Evolutionary conservation across 1,140 invertebrate species (phyloP), one percentile per base, ranked within the genome.

Genomic region (Cydia pomonella): DNA sequence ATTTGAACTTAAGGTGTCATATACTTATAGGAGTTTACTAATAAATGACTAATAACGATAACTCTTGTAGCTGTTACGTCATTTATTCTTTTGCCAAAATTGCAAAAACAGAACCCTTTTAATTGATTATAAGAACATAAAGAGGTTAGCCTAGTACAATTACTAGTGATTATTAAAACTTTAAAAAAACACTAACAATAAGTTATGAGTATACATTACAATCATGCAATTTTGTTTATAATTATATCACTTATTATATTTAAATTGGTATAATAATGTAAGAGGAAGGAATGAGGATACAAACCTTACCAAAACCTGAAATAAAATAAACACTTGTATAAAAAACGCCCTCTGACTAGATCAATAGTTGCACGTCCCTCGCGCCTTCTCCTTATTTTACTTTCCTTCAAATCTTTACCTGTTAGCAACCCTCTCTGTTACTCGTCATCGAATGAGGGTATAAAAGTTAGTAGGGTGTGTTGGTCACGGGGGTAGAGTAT

Each of bases 381-480:
- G 9, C 12, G 53, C 53, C 53, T 59, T 33, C 63, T 66, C 25
- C 63, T n/a, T 27, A 29, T 23, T 27, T n/a, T 66, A 33, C 63
- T 66, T 59, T 59, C 53, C n/a, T 59, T 59, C 18, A 21, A 59
- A 69, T 69, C 64, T 69, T 69, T 69, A 69, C 71, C 82, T 80
- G 80, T 81, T 80, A 84, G 77, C 59, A 74, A 75, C 66, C 47
- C 64, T 75, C 75, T 83, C 44, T 25, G 38, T 71, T 64, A 18
- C 81, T 83, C 83, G 84, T 79, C 77, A 71, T 82, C 81, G 82
- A 78, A 86, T 84, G 84, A 87, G 79, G 80, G 80, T 87, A 90
- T 89, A 83, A 85, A 86, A 86, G 84, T 88, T 86, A 87, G 81
- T 87, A 86, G 85, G 85, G 87, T 85, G 85, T 77, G 73, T 79